These are phyloP conservation scores for Megaceryle torquata DNA, from an alignment of 2,113 vertebrate genomes.

Conservation along the genomic window DNA sequence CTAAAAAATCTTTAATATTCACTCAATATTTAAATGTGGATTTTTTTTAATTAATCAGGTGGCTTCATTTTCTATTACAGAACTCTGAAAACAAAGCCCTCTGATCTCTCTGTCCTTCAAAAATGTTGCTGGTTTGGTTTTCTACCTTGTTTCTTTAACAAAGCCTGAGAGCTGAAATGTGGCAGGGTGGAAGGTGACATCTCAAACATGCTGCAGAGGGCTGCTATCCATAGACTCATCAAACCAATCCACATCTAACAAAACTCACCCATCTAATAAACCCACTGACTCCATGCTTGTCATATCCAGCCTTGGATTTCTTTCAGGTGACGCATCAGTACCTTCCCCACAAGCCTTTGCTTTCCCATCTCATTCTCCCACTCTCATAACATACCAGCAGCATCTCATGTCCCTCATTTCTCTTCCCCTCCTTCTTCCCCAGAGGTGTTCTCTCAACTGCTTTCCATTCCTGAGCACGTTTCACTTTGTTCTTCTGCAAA, in stretches of 20 bases:
- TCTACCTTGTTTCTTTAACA: background rate
- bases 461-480: background rate
- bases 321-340: background rate
- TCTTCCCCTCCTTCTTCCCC: background rate
- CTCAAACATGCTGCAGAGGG: accelerated
- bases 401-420: background rate
- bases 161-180: background rate
- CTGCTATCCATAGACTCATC: background rate
- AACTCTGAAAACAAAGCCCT: background rate
- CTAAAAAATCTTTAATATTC: background rate
- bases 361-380: background rate
- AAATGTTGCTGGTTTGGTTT: background rate
- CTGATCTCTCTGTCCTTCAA: background rate
- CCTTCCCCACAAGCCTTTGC: background rate
- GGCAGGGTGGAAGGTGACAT: background rate
- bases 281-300: accelerated
- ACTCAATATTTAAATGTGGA: background rate
- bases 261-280: background rate
- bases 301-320: background rate
- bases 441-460: background rate
- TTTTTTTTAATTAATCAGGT: background rate
- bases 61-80: background rate
- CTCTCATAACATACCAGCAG: background rate
- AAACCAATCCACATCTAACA: background rate
- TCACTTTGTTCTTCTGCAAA: background rate